phyloP scores from a whole-genome alignment of 2,888 invertebrate species.

The Xylocampa areola region DNA sequence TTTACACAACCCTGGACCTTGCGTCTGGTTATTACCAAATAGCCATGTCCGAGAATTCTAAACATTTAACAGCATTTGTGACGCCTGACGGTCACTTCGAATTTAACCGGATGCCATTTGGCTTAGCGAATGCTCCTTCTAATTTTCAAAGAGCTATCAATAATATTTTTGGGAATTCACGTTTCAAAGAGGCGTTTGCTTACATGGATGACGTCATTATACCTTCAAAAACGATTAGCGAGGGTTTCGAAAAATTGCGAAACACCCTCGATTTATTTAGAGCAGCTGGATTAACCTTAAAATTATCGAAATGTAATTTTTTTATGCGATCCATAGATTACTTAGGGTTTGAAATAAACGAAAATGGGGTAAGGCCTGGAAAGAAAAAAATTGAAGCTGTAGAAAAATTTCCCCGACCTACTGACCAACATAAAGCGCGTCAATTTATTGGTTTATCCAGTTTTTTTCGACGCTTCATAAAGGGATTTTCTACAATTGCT shows the following conservation, averaged over 20 bases:
- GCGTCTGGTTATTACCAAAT: no score
- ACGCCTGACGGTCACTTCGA: background rate
- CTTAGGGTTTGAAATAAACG: no score
- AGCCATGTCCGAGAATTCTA: no score
- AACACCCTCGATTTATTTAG: slow-evolving; percentile 16
- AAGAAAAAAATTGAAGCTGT: no score
- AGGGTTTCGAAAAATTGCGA: slow-evolving; percentile 23
- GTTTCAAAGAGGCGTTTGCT: slow-evolving; percentile 22
- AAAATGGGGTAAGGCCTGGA: no score
- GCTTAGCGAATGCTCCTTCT: background rate
- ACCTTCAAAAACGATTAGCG: slow-evolving; percentile 22
- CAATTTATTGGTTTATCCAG: no score
- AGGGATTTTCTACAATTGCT: slow-evolving; percentile 3
- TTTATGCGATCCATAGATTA: no score
- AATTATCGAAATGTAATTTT: slow-evolving; percentile 22
- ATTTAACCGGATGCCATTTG: background rate
- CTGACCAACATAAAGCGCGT: background rate
- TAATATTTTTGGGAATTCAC: slow-evolving; percentile 1
- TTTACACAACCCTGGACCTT: slow-evolving; percentile 10
- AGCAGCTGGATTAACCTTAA: slow-evolving; percentile 21
- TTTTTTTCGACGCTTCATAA: no score
- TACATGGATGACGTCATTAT: slow-evolving; percentile 43
- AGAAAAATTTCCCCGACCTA: background rate
- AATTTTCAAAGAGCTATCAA: no score
- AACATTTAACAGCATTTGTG: no score